Conservation (phyloP, 2,113 vertebrate species). For the Alouatta palliata region DNA sequence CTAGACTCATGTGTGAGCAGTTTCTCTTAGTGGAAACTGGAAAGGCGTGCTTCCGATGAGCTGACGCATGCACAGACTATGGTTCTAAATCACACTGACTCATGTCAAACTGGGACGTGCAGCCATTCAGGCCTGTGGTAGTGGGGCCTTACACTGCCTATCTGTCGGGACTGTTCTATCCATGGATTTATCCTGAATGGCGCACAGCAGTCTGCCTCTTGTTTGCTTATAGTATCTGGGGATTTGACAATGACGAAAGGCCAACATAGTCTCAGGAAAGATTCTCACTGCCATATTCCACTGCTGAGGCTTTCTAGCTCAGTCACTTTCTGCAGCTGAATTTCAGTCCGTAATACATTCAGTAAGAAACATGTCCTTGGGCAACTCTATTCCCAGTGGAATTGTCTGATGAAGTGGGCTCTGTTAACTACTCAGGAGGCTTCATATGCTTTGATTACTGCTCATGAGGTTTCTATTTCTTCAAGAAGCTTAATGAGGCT, state of each 20-base stretch:
- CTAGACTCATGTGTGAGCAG: neutral
- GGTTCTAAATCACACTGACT: neutral
- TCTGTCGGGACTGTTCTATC: neutral
- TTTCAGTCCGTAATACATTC: constrained; percentile 50
- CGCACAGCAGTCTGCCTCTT: neutral
- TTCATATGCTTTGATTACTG: constrained; percentile 74
- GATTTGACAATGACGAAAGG: constrained; percentile 53
- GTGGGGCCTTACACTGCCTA: neutral
- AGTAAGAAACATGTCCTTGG: constrained; percentile 30
- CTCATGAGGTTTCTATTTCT: constrained; percentile 66
- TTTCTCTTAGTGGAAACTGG: neutral
- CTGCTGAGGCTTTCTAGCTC: neutral
- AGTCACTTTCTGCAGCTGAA: constrained; percentile 1
- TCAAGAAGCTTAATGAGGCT: constrained; percentile 75
- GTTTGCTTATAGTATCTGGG: constrained; percentile 41
- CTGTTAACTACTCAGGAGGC: constrained; percentile 54
- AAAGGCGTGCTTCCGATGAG: neutral
- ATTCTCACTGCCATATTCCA: neutral
- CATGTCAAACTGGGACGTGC: neutral
- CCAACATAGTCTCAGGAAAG: constrained; percentile 24
- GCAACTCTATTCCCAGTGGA: constrained; percentile 51
- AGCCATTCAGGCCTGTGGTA: neutral
- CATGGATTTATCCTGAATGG: neutral
- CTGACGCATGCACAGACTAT: neutral
- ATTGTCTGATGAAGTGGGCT: constrained; percentile 70